phyloP scores from a whole-genome alignment of 2,797 vertebrate genomes.

The Clarias pachynema region DNA sequence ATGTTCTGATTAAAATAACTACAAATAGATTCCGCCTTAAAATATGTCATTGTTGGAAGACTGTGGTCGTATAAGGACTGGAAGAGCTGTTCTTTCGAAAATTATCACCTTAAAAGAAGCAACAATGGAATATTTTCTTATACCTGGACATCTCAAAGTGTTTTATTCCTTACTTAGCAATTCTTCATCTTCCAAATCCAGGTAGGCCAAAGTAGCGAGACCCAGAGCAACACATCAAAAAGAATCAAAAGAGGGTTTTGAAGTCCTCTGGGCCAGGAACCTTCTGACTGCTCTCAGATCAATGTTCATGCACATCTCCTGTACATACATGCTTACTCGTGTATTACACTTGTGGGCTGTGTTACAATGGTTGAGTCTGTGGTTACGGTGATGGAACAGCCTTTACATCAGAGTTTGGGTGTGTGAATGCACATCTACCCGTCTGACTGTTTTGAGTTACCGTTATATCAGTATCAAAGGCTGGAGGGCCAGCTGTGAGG shows the following conservation, averaged over 20 bases:
- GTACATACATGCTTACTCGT: not conserved
- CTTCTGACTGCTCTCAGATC: not conserved
- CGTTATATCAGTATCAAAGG: slow-evolving; percentile 71
- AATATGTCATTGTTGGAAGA: not conserved
- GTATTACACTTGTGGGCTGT: slow-evolving; percentile 1
- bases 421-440: slow-evolving; percentile 13
- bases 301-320: slow-evolving; percentile 11
- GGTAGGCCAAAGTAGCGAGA: not conserved
- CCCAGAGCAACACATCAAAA: slow-evolving; percentile 3
- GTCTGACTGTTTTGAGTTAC: slow-evolving; percentile 55
- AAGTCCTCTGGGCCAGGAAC: not conserved
- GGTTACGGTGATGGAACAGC: slow-evolving; percentile 3
- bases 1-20: not conserved
- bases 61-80: not conserved
- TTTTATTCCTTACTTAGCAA: slow-evolving; percentile 8
- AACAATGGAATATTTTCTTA: not conserved
- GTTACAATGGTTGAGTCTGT: slow-evolving; percentile 7
- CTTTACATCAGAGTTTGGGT: not conserved
- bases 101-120: not conserved
- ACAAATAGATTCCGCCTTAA: not conserved
- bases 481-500: slow-evolving; percentile 67
- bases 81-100: not conserved
- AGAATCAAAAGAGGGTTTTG: not conserved
- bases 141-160: not conserved
- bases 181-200: slow-evolving; percentile 5